Conservation (phyloP, 2,888 invertebrate genomes). For the Epinotia ramella region DNA sequence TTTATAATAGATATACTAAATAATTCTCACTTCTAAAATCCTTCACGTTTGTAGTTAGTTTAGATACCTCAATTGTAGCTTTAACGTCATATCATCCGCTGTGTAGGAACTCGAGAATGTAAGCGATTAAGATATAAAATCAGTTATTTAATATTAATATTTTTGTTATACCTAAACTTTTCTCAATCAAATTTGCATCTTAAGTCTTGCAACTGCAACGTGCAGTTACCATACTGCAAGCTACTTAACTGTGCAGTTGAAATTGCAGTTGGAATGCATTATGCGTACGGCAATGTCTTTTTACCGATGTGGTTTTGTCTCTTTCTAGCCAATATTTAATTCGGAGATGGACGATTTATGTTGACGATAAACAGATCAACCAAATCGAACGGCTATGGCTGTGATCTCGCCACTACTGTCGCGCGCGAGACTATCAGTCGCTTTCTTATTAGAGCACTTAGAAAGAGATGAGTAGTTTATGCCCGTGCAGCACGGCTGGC, state of each 20-base stretch:
- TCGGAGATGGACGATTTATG: too few relatives aligned
- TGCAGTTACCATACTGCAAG: not conserved
- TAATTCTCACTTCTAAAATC: slow-evolving; percentile 45
- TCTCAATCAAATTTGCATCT: not conserved
- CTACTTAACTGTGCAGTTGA: too few relatives aligned
- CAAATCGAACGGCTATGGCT: too few relatives aligned
- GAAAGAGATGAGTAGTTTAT: too few relatives aligned
- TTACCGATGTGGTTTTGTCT: too few relatives aligned
- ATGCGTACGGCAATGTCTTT: too few relatives aligned
- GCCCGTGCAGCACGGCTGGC: too few relatives aligned
- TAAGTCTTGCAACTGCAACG: not conserved
- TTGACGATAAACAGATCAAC: too few relatives aligned
- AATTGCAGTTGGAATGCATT: not conserved
- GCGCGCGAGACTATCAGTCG: too few relatives aligned
- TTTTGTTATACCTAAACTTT: not conserved
- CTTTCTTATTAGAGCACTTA: too few relatives aligned
- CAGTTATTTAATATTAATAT: slow-evolving; percentile 1
- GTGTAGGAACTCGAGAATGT: not conserved
- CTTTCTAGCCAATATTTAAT: too few relatives aligned
- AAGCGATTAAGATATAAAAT: not conserved
- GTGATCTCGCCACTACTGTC: too few relatives aligned
- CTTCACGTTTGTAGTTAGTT: slow-evolving; percentile 60
- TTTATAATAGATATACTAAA: slow-evolving; percentile 25
- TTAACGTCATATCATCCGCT: slow-evolving; percentile 72
- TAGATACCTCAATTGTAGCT: slow-evolving; percentile 73